A percentile compares a stretch with the other conserved stretches of the same genome.
Evolutionary conservation across 1,140 invertebrate genomes (phyloP).

Genomic region (Anastrepha ludens): DNA sequence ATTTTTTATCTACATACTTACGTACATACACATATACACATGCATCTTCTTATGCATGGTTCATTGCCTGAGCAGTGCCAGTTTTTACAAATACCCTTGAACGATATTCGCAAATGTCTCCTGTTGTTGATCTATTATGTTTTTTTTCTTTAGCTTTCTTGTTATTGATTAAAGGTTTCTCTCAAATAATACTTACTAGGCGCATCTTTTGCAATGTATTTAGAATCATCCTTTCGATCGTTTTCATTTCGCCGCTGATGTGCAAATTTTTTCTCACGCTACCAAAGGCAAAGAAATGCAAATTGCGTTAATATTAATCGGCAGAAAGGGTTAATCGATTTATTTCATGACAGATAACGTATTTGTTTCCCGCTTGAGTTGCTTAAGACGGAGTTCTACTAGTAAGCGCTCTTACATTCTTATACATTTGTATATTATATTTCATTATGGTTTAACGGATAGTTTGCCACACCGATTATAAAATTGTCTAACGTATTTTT

Average conservation of each 20-base stretch:
- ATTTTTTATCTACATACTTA: neutral
- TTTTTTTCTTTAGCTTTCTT: constrained; percentile 13
- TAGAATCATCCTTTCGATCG: neutral
- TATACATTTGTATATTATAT: too few species aligned
- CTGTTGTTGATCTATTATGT: neutral
- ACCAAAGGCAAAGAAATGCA: constrained; percentile 19
- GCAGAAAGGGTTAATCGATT: constrained; percentile 25
- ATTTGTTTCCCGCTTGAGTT: neutral
- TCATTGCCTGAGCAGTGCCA: neutral
- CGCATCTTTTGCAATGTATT: neutral
- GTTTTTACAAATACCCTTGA: constrained; percentile 14
- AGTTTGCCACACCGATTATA: too few species aligned
- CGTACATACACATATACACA: neutral
- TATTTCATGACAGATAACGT: constrained; percentile 28
- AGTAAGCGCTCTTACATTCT: too few species aligned
- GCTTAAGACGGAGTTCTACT: too few species aligned
- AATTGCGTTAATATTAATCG: neutral
- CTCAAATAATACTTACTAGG: neutral
- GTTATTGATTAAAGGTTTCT: constrained; percentile 6
- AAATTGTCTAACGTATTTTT: too few species aligned
- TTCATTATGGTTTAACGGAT: too few species aligned
- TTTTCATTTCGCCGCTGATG: neutral
- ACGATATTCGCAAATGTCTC: neutral
- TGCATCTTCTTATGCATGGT: neutral
- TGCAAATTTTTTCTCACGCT: constrained; percentile 43